phyloP scores from a whole-genome alignment of 2,113 vertebrate species.

The Bambusicola thoracicus region DNA sequence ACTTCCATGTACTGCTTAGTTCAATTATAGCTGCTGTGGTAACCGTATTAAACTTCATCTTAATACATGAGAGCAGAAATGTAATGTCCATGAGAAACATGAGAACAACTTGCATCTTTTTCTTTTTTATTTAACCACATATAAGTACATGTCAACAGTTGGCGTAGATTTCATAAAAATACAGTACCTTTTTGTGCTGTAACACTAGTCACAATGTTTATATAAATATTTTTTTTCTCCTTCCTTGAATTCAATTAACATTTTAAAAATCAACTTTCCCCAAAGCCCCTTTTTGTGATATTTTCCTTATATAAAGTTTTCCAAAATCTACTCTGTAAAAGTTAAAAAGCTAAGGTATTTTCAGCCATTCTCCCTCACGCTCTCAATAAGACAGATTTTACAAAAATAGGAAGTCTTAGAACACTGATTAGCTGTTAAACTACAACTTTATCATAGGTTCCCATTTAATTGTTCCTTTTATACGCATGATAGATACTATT shows the following conservation, averaged over 20 bases:
- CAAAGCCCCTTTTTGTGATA: slow-evolving; percentile 28
- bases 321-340: slow-evolving; percentile 63
- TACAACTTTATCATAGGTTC: slow-evolving; percentile 16
- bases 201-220: slow-evolving; percentile 63
- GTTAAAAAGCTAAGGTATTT: slow-evolving; percentile 58
- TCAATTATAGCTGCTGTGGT: neutral
- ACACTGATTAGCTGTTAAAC: slow-evolving; percentile 60
- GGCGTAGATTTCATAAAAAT: slow-evolving; percentile 83
- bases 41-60: neutral
- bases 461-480: slow-evolving; percentile 4
- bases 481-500: neutral
- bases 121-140: slow-evolving; percentile 78
- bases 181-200: slow-evolving; percentile 69
- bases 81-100: neutral
- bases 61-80: neutral
- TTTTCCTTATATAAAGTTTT: slow-evolving; percentile 55
- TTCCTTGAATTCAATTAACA: slow-evolving; percentile 39
- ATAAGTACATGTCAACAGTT: slow-evolving; percentile 78
- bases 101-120: slow-evolving; percentile 45
- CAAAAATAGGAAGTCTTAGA: slow-evolving; percentile 65
- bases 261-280: slow-evolving; percentile 44
- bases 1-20: neutral
- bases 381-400: slow-evolving; percentile 62
- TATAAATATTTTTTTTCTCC: slow-evolving; percentile 35
- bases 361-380: slow-evolving; percentile 42